Base-by-base conservation (phyloP, 1,140 invertebrate genomes). In the Drosophila mayri region DNA sequence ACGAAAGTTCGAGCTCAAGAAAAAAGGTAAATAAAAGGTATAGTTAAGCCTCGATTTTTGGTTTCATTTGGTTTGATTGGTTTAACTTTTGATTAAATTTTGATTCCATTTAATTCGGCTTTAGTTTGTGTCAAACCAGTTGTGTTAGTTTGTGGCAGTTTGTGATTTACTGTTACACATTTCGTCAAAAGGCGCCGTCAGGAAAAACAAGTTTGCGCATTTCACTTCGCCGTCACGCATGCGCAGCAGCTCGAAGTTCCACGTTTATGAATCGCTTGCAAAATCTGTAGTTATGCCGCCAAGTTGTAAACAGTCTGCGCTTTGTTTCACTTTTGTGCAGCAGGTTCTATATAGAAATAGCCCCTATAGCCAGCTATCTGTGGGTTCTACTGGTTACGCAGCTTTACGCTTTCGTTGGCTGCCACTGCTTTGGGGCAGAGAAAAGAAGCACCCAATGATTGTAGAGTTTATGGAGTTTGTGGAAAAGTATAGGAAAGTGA, bases 181-280 rank as follows among this genome's bases (percentile, higher is more conserved):
- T 87, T 87, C 54, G 70, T 86, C 75, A 86, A 68, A 66, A 80
- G 63, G 43, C 22, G 54, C 32, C 46, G 58, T 63, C 52, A 59
- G 73, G 57, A 62, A 77, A 79, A 84, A 84, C 81, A 80, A 55
- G 81, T 85, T 84, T 64, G 72, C 76, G 77, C 80, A 80, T 87
- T 87, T 87, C 83, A 87, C 84, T 87, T 30, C 32, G 52, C 35
- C 20, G 74, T 79, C 67, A 73, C 79, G 83, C 83, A 87, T 82
- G 83, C 83, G 79, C 79, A 0, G 9, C 16, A 11, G 16, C 28
- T 50, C 47, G 46, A 52, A n/a, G 28, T 28, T 32, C 11, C 2
- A 0, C 43, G 62, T 43, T 59, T 65, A 14, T 55, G 55, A 38
- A 47, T 71, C 41, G 70, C 60, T 81, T 86, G 83, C 83, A 63